Evolutionary conservation across 1,140 invertebrate species (phyloP), one percentile per base, ranked within the genome.

Genomic region (Lasioglossum baleicum): DNA sequence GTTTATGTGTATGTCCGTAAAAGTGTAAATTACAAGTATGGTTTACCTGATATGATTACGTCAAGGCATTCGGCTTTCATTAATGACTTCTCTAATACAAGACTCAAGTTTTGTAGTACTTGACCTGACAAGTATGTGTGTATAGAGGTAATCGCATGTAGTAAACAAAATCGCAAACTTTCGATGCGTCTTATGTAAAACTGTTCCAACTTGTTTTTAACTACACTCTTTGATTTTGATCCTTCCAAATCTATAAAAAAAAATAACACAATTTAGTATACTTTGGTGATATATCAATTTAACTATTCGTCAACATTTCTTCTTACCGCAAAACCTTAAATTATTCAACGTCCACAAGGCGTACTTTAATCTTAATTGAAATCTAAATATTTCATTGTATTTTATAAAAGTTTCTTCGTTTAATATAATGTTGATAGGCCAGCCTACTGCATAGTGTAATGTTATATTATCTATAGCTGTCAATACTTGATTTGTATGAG

Each of bases 81-180:
- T n/a, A 95, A 81, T 69, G 92, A 88, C 53, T 91, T 89, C 51
- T 94, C 92, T 26, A 95, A 91, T 75, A 93, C 88, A 42, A 93
- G 87, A 15, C 94, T 93, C 48, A 94, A 92, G 82, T 93, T 94
- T 77, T 94, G 94, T 22, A 95, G 90, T 67, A 95, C 94, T 90
- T 95, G 94, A 4, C 95, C 95, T 88, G 95, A 95, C 51, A 96
- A 90, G 81, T 96, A 96, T 77, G 94, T 93, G 83, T 96, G 95
- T 66, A 96, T 92, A 66, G 93, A 94, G 73, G 94, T 94, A 66
- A 95, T 92, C 60, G 95, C 94, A 88, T 95, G 94, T 17, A 95
- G 83, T 7, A 96, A 90, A 90, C 94, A 94, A 87, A 95, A 95
- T 75, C 94, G 90, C 11, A 96, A 89, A 44, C 94, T 90, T 72